Evolutionary conservation across 2,113 vertebrate species (phyloP).

Genomic region (Phrynosoma platyrhinos): DNA sequence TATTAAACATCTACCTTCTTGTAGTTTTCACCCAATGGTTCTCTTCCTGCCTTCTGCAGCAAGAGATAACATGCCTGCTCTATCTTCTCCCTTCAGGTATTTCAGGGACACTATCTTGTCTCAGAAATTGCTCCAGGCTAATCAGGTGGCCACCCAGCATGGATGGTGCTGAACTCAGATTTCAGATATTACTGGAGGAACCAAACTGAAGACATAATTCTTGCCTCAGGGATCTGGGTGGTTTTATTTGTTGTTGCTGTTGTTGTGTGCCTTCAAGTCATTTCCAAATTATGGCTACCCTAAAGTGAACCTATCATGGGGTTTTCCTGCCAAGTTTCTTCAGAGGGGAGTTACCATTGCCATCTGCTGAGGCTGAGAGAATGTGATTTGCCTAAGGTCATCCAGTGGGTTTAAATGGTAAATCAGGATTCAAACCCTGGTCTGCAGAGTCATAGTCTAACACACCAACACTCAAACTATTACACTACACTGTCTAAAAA

Average conservation of each 20-base stretch:
- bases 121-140: neutral
- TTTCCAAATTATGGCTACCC: no score
- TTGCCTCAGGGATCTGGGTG: neutral
- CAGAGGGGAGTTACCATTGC: no score
- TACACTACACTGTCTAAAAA: neutral
- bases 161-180: neutral
- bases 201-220: neutral
- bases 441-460: no score
- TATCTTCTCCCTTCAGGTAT: neutral
- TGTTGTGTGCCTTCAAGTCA: no score
- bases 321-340: no score
- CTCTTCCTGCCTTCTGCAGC: neutral
- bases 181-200: neutral
- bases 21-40: neutral
- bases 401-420: no score
- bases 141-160: neutral
- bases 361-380: no score
- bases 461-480: no score
- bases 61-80: neutral
- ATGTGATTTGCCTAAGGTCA: no score
- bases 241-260: neutral
- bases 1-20: neutral
- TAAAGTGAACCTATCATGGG: no score
- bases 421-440: no score
- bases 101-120: neutral